phyloP scores from a whole-genome alignment of 2,113 vertebrate species.

The Shinisaurus crocodilurus region DNA sequence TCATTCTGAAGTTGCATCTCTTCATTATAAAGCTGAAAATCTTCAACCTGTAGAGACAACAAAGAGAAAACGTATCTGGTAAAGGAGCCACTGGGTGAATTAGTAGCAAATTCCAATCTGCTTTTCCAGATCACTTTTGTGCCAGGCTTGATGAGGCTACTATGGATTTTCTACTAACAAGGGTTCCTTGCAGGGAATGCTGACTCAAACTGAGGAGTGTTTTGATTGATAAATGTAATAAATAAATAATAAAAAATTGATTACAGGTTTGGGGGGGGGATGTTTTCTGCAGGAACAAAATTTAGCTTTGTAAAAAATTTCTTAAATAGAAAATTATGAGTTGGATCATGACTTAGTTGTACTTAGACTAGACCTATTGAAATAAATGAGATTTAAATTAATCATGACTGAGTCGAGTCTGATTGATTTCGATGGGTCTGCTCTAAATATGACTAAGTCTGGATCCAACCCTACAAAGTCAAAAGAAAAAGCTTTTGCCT shows the following conservation, averaged over 20 bases:
- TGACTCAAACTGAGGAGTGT: background rate
- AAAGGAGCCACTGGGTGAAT: background rate
- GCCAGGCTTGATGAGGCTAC: background rate
- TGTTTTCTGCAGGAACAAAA: slow-evolving; percentile 1
- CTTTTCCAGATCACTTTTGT: background rate
- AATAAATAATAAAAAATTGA: too few species aligned
- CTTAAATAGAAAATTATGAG: background rate
- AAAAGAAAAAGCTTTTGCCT: background rate
- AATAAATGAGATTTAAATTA: too few species aligned
- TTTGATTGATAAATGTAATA: too few species aligned
- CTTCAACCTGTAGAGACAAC: background rate
- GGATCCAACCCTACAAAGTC: too few species aligned
- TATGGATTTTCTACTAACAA: background rate
- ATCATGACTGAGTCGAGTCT: too few species aligned
- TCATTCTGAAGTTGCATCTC: background rate
- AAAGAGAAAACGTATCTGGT: background rate
- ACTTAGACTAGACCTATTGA: too few species aligned
- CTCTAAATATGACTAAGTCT: too few species aligned
- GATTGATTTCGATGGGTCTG: too few species aligned
- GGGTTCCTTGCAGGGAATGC: background rate
- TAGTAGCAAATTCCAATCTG: background rate
- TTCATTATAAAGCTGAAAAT: too few species aligned
- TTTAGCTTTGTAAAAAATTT: slow-evolving; percentile 28
- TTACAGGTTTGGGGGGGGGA: slow-evolving; percentile 30
- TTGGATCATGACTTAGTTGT: too few species aligned